A percentile compares a stretch with the other conserved stretches of the same genome.
Evolutionary conservation across 2,113 vertebrate species (phyloP).

Genomic region (Glareola pratincola): DNA sequence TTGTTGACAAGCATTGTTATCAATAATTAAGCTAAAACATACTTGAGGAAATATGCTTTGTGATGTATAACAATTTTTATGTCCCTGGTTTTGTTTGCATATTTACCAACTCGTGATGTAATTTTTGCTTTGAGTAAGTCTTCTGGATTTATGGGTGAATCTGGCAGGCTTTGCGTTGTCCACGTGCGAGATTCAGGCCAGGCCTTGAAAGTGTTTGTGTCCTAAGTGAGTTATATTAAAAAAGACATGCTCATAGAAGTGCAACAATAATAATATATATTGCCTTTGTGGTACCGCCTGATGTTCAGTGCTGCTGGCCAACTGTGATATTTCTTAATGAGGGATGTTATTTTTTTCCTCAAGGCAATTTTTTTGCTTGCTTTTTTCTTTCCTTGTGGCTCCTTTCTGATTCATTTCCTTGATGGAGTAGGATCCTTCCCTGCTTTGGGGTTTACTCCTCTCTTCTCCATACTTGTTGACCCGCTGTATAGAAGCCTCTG

Average conservation of each 20-base stretch:
- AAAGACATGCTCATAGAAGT: background rate
- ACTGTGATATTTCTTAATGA: slow-evolving; percentile 51
- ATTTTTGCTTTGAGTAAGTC: background rate
- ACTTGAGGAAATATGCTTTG: background rate
- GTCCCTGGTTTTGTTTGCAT: background rate
- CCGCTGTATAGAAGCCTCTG: background rate
- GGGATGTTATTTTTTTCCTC: background rate
- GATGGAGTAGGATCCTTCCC: background rate
- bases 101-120: background rate
- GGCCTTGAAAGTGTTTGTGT: background rate
- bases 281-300: slow-evolving; percentile 14
- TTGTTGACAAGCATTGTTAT: background rate
- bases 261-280: slow-evolving; percentile 21
- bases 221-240: background rate
- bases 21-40: slow-evolving; percentile 24
- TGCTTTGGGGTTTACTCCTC: background rate
- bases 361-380: background rate
- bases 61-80: background rate
- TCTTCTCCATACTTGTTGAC: background rate
- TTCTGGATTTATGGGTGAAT: background rate
- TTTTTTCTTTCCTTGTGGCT: slow-evolving; percentile 1
- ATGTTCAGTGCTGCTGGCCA: background rate
- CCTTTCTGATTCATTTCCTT: slow-evolving; percentile 21
- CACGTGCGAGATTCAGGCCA: background rate
- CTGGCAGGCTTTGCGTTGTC: background rate